Percentiles rank a stretch among this genome's conserved stretches.
Evolutionary conservation across 2,797 vertebrate species (phyloP).

Genomic region (Falco novaeseelandiae): DNA sequence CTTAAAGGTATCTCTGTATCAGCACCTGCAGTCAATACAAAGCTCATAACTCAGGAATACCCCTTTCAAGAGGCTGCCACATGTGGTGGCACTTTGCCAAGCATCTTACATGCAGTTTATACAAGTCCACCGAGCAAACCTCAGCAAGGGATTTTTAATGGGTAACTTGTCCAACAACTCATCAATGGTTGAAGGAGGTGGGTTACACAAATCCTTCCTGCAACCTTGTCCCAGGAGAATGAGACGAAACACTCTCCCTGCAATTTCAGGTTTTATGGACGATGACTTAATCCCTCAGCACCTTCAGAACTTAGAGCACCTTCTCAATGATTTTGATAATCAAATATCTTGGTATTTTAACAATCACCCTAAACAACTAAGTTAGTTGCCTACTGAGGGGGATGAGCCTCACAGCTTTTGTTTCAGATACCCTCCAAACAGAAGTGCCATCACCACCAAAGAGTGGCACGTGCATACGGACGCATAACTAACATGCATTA

Average conservation of each 20-base stretch:
- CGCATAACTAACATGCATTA: fast-evolving
- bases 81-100: background rate
- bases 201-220: background rate
- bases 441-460: background rate
- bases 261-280: background rate
- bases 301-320: background rate
- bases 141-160: background rate
- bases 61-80: background rate
- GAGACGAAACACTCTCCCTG: background rate
- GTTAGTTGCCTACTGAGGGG: background rate
- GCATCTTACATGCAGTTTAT: background rate
- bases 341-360: background rate
- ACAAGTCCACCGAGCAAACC: background rate
- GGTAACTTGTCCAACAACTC: background rate
- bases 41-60: background rate
- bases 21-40: background rate
- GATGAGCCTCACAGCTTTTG: background rate
- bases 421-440: background rate
- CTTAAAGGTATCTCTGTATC: background rate
- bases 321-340: background rate
- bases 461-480: fast-evolving
- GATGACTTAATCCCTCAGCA: background rate
- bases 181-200: background rate
- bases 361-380: background rate
- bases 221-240: background rate